phyloP scores from a whole-genome alignment of 2,113 vertebrate genomes.

The Macquaria australasica region DNA sequence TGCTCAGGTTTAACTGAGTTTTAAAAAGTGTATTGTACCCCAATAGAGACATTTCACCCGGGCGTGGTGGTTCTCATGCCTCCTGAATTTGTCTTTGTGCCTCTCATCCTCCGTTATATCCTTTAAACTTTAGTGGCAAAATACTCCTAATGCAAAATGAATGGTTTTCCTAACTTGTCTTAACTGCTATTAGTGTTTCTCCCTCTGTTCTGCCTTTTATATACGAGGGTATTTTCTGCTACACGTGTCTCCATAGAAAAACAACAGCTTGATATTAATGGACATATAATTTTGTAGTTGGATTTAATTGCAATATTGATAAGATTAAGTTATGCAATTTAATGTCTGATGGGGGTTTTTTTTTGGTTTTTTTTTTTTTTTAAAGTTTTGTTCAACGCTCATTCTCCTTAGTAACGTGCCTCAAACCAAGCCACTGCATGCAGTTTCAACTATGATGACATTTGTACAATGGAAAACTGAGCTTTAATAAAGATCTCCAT shows the following conservation, averaged over 20 bases:
- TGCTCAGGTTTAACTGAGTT: constrained; percentile 78
- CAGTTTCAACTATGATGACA: constrained; percentile 85
- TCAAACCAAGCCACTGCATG: constrained; percentile 88
- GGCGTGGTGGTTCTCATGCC: constrained; percentile 60
- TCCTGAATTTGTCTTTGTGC: constrained; percentile 74
- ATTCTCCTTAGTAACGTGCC: constrained; percentile 86
- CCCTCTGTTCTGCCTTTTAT: constrained; percentile 72
- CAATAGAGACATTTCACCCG: constrained; percentile 33
- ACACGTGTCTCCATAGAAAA: constrained; percentile 64
- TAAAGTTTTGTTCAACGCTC: constrained; percentile 65
- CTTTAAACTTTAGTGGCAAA: constrained; percentile 59
- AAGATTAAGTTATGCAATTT: constrained; percentile 87
- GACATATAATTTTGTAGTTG: constrained; percentile 75
- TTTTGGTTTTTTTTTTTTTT: constrained; percentile 24
- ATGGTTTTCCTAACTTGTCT: constrained; percentile 70
- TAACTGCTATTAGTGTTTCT: constrained; percentile 71
- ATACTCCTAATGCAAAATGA: constrained; percentile 64
- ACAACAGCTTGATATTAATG: constrained; percentile 68
- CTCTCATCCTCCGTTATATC: constrained; percentile 61
- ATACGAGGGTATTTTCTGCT: constrained; percentile 65
- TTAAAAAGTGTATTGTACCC: constrained; percentile 49
- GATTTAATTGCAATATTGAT: constrained; percentile 81
- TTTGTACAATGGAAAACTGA: constrained; percentile 88
- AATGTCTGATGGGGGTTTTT: constrained; percentile 42
- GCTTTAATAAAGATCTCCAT: constrained; percentile 90